phyloP scores from a whole-genome alignment of 2,113 vertebrate genomes.

The Passer montanus region DNA sequence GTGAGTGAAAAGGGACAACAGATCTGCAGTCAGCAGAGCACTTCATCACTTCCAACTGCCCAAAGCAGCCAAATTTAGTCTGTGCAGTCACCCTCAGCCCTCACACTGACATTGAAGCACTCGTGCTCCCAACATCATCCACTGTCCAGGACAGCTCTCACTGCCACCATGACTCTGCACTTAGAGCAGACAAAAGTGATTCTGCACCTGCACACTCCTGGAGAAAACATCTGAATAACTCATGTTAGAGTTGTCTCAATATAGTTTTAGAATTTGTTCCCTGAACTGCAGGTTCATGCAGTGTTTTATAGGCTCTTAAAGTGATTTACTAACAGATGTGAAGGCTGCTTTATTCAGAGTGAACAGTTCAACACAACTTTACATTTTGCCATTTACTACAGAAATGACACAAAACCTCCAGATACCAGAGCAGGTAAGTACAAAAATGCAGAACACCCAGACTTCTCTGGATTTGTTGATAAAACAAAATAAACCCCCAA shows the following conservation, averaged over 20 bases:
- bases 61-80: slow-evolving; percentile 16
- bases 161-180: neutral
- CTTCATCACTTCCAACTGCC: neutral
- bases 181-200: neutral
- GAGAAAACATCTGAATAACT: neutral
- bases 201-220: neutral
- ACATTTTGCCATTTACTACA: neutral
- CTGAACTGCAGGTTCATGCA: neutral
- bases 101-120: neutral
- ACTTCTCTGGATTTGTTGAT: neutral
- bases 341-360: slow-evolving; percentile 15
- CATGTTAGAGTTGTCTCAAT: neutral
- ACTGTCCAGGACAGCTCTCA: neutral
- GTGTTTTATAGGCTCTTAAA: neutral
- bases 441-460: neutral
- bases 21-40: neutral
- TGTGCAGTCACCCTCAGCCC: neutral
- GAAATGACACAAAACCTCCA: slow-evolving; percentile 14
- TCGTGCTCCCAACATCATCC: neutral
- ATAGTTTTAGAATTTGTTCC: neutral
- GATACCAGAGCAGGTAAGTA: slow-evolving; percentile 1
- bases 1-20: neutral
- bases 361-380: neutral
- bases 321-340: neutral
- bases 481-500: neutral